Base-by-base conservation (phyloP, 1,140 invertebrate genomes). In the Drosophila sturtevanti region DNA sequence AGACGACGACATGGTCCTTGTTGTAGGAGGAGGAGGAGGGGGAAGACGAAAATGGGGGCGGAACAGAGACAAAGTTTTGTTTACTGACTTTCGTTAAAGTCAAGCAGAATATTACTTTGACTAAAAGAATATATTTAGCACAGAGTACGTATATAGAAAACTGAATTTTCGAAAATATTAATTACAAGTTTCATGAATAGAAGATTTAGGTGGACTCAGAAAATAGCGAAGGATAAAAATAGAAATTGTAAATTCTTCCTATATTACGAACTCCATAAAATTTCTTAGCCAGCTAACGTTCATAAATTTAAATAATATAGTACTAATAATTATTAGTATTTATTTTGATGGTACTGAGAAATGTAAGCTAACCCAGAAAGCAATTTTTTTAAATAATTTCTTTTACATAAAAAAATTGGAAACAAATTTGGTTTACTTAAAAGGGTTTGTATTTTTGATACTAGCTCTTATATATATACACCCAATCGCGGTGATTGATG, bases 41-140 rank as follows among this genome's bases (percentile, higher is more conserved):
- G 38, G n/a, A 6, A 1, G 5, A 7, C 16, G 11, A 14, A 10
- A 21, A 11, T 2, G 2, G 21, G 11, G 18, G 18, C 18, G 16
- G 9, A 48, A 21, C 41, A 48, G 41, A 16, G 41, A 48, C 41
- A 0, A 48, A 48, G 41, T 48, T 48, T 48, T 18, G 41, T 48
- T 48, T 9, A 48, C 41, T 48, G 7, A 48, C 16, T 48, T 48
- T 48, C 41, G n/a, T 48, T 48, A 48, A 21, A 48, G 41, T 48
- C 41, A 48, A 48, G 9, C 18, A 11, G 16, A 48, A 21, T 21
- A 48, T 48, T 21, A 21, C 16, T 48, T 21, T 48, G 10, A 9
- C 18, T 10, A 18, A 10, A 35, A 35, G 1, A 12, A 1, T 11
- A 48, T 18, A 10, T 38, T 12, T 44, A 44, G 16, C 16, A 44